These are phyloP conservation scores for Polietes domitor DNA, from an alignment of 2,888 invertebrate species.

Conservation along the genomic window DNA sequence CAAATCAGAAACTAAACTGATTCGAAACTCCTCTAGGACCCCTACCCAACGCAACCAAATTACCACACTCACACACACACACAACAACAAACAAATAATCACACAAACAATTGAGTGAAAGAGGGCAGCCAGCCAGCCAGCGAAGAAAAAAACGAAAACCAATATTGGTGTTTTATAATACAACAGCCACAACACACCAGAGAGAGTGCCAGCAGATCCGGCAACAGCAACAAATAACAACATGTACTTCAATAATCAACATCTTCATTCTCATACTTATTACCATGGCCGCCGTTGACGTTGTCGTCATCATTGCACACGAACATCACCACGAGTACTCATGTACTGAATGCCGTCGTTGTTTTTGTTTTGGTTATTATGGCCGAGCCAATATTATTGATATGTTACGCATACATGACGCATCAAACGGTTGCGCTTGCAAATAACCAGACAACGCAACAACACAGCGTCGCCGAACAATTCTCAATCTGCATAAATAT, in stretches of 20 bases:
- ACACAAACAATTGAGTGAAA: conserved; percentile 24
- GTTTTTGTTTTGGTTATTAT: conserved; percentile 28
- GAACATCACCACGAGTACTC: background rate
- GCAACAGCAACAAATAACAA: conserved; percentile 28
- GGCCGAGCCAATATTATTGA: conserved; percentile 45
- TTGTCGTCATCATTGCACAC: background rate
- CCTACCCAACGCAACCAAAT: background rate
- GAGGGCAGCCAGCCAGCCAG: background rate
- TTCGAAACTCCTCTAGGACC: background rate
- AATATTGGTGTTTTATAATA: conserved; percentile 43
- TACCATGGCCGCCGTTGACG: background rate
- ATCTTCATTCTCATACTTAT: background rate
- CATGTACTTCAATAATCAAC: background rate
- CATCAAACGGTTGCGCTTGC: background rate
- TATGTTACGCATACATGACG: conserved; percentile 51
- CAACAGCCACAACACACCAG: conserved; percentile 20
- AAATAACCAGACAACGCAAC: background rate
- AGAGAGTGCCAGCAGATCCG: background rate
- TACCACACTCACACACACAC: background rate
- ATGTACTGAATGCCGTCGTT: conserved; percentile 1
- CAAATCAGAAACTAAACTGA: no score
- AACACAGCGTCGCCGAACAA: conserved; percentile 16
- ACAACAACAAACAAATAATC: background rate
- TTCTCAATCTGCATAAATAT: background rate
- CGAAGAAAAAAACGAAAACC: conserved; percentile 26